A percentile compares a stretch with the other conserved stretches of the same genome.
phyloP scores from a whole-genome alignment of 2,888 invertebrate species.

The Clepsis dumicolana region DNA sequence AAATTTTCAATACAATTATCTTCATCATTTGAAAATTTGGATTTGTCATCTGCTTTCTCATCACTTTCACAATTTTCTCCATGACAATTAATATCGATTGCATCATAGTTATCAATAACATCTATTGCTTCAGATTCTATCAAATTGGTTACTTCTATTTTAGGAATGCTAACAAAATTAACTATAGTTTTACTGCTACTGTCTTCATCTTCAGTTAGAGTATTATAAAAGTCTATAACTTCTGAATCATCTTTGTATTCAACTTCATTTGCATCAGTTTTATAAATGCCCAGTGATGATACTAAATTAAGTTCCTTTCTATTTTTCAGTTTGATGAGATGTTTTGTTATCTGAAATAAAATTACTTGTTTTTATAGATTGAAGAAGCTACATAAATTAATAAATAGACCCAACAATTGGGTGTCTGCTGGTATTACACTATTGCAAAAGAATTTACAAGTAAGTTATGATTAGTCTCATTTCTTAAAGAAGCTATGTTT shows the following conservation, averaged over 20 bases:
- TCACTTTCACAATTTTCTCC: neutral
- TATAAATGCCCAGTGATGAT: constrained; percentile 44
- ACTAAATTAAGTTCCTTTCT: constrained; percentile 49
- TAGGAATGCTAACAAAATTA: constrained; percentile 2
- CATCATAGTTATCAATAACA: constrained; percentile 1
- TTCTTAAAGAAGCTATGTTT: no score
- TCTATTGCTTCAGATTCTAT: neutral
- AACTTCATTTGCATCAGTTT: constrained; percentile 42
- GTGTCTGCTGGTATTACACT: no score
- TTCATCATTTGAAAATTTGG: constrained; percentile 10
- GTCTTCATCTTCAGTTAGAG: neutral
- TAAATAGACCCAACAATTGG: no score
- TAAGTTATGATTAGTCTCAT: no score
- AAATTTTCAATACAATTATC: constrained; percentile 7
- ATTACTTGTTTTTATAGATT: no score
- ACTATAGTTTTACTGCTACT: constrained; percentile 1
- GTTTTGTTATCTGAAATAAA: constrained; percentile 53
- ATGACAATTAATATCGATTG: neutral
- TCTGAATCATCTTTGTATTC: constrained; percentile 36
- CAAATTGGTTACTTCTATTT: constrained; percentile 22
- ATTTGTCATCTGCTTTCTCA: constrained; percentile 2
- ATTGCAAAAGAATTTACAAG: no score
- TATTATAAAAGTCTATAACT: neutral
- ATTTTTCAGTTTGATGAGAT: constrained; percentile 48
- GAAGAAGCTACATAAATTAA: no score